These are phyloP conservation scores for Phoenicopterus ruber DNA, from an alignment of 2,113 vertebrate species.

Conservation along the genomic window DNA sequence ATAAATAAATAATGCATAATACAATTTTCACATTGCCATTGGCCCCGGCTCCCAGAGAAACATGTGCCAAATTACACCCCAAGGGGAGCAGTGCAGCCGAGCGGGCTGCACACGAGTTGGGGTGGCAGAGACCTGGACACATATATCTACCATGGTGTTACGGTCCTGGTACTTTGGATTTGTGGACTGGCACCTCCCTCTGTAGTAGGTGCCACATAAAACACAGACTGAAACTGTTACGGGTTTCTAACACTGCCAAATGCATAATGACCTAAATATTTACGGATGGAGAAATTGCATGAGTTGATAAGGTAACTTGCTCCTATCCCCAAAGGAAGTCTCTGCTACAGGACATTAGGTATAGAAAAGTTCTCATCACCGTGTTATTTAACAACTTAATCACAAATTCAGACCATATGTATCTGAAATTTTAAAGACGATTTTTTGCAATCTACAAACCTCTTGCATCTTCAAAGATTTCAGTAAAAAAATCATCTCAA, in stretches of 20 bases:
- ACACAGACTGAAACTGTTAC: neutral
- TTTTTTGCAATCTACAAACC: neutral
- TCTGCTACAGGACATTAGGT: neutral
- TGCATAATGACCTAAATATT: neutral
- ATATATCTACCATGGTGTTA: neutral
- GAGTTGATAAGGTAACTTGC: neutral
- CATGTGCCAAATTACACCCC: neutral
- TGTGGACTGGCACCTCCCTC: rapidly evolving
- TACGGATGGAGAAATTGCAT: neutral
- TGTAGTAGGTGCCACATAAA: neutral
- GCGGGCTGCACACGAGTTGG: rapidly evolving
- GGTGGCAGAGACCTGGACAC: neutral
- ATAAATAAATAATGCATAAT: neutral
- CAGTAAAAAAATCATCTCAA: neutral
- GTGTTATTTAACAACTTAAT: neutral
- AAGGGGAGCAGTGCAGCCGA: neutral
- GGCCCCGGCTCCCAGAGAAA: neutral
- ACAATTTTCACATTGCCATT: neutral
- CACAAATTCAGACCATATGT: neutral
- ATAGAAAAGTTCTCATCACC: neutral
- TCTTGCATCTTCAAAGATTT: neutral
- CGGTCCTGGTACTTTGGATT: neutral
- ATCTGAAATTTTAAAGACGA: neutral
- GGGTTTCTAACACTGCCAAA: neutral
- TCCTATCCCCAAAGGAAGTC: neutral